Percentiles rank a stretch among this genome's conserved stretches.
Conservation (phyloP, 2,113 vertebrate species). For the Pungitius pungitius region DNA sequence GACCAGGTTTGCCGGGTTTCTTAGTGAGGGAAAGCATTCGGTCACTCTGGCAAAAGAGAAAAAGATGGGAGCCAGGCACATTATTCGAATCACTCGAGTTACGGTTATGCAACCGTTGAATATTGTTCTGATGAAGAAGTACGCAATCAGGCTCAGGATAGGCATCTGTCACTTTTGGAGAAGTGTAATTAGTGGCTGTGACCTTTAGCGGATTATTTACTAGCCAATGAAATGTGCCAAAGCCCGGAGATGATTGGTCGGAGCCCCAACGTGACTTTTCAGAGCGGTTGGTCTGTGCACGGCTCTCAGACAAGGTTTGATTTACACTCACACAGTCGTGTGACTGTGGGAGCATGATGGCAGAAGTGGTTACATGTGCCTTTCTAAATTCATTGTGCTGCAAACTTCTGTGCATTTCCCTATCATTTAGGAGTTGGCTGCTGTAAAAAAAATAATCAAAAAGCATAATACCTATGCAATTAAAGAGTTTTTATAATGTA, state of each 20-base stretch:
- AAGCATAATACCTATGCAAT: background rate
- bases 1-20: conserved; percentile 29
- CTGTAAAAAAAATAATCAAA: background rate
- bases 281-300: conserved; percentile 25
- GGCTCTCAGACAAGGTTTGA: conserved; percentile 12
- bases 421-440: background rate
- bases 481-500: background rate
- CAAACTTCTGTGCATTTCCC: background rate
- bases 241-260: conserved; percentile 53
- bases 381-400: background rate
- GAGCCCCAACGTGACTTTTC: conserved; percentile 34
- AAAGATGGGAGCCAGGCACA: conserved; percentile 17
- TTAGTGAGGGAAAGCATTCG: conserved; percentile 16
- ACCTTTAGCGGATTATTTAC: conserved; percentile 72
- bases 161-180: conserved; percentile 68
- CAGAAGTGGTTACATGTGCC: background rate
- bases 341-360: conserved; percentile 5
- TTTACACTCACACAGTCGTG: background rate
- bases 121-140: conserved; percentile 57
- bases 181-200: conserved; percentile 73
- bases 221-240: conserved; percentile 69
- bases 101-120: conserved; percentile 54
- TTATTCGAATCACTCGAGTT: conserved; percentile 45
- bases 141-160: conserved; percentile 56
- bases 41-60: conserved; percentile 1